Evolutionary conservation across 2,113 vertebrate species (phyloP).

Genomic region (Chionomys nivalis): DNA sequence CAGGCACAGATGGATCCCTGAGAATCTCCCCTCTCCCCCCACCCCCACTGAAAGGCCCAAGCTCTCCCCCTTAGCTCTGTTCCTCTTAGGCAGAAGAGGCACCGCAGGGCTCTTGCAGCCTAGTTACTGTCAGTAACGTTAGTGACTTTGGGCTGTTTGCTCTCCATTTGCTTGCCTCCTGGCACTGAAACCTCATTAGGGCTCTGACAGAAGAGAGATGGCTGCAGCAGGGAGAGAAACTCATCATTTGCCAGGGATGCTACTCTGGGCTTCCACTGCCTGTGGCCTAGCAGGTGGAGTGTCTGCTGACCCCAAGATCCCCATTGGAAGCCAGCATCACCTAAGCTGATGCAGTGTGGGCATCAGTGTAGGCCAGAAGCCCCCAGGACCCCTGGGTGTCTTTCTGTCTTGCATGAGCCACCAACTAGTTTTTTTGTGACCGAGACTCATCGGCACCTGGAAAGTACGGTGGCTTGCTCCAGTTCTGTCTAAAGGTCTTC

Average conservation of each 20-base stretch:
- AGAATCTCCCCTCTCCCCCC: neutral
- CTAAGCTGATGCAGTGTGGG: accelerated
- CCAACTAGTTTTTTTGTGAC: neutral
- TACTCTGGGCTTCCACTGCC: constrained; percentile 3
- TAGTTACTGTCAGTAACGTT: neutral
- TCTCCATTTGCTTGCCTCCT: constrained; percentile 63
- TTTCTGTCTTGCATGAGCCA: too few species aligned
- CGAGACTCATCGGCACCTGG: neutral
- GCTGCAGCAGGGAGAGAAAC: constrained; percentile 10
- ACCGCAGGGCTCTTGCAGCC: neutral
- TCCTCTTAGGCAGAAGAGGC: neutral
- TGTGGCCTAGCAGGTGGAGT: constrained; percentile 43
- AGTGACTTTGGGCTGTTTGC: constrained; percentile 59
- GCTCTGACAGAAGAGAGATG: constrained; percentile 66
- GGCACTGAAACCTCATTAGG: constrained; percentile 76
- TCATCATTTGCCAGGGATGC: constrained; percentile 62
- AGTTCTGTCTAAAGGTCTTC: constrained; percentile 10
- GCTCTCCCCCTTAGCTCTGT: neutral
- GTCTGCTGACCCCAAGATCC: neutral
- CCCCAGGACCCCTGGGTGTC: neutral
- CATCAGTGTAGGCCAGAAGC: neutral
- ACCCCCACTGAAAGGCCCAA: neutral
- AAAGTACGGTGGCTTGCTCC: neutral
- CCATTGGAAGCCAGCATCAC: neutral
- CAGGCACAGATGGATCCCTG: neutral